Conservation (phyloP, 2,113 vertebrate genomes). For the Bostrychus sinensis region DNA sequence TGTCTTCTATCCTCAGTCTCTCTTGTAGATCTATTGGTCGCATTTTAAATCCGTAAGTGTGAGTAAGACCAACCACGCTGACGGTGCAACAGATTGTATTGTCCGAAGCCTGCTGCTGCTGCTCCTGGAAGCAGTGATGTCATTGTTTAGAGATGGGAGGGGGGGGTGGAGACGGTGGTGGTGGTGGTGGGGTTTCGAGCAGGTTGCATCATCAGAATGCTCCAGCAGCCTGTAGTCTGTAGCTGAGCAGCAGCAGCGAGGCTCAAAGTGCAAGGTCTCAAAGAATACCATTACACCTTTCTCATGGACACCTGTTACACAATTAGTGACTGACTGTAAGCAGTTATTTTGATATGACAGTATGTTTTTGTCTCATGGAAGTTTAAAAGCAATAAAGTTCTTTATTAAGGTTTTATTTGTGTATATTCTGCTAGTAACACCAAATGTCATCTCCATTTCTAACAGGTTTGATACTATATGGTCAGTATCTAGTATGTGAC, state of each 20-base stretch:
- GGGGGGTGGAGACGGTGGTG: not conserved
- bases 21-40: not conserved
- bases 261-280: constrained; percentile 7
- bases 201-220: constrained; percentile 68
- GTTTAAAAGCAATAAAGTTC: too few species aligned
- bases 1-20: not conserved
- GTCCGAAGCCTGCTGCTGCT: constrained; percentile 32
- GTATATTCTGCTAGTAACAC: too few species aligned
- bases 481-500: too few species aligned
- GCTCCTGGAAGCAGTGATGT: constrained; percentile 66
- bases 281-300: constrained; percentile 1
- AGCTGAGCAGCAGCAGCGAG: constrained; percentile 7
- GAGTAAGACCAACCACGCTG: not conserved
- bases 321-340: too few species aligned
- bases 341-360: too few species aligned
- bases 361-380: too few species aligned
- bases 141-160: constrained; percentile 42
- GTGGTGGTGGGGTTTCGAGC: constrained; percentile 27
- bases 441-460: too few species aligned
- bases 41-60: not conserved
- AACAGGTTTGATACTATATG: too few species aligned
- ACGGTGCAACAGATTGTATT: constrained; percentile 17
- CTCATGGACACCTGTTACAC: too few species aligned
- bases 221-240: constrained; percentile 36
- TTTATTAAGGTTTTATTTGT: too few species aligned